These are phyloP conservation scores for Ommatoiulus sabulosus DNA, from an alignment of 2,888 invertebrate genomes.

Conservation along the genomic window DNA sequence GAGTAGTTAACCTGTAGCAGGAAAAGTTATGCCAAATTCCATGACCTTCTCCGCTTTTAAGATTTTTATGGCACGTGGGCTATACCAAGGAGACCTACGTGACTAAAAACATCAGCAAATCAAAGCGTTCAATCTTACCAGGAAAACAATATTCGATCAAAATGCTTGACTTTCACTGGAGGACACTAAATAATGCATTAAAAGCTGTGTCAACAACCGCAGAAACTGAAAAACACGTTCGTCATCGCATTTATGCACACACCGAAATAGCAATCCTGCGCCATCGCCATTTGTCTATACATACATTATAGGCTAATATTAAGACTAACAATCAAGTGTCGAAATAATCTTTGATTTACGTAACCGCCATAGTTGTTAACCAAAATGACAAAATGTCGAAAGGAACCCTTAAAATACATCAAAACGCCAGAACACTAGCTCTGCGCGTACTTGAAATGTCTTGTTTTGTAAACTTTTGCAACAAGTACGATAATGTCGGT, in stretches of 20 bases:
- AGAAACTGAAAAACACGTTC: background rate
- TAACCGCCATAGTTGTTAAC: background rate
- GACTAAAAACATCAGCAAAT: background rate
- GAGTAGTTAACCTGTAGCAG: conserved; percentile 3
- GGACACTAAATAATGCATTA: background rate
- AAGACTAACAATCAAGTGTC: background rate
- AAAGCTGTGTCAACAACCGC: background rate
- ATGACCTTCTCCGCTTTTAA: background rate
- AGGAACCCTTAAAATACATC: too few species aligned
- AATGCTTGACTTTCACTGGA: background rate
- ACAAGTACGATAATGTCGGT: too few species aligned
- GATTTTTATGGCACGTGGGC: background rate
- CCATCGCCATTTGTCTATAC: background rate
- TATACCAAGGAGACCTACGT: background rate
- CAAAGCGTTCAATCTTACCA: background rate
- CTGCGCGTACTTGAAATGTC: too few species aligned
- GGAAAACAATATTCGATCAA: background rate
- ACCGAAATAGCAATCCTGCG: background rate
- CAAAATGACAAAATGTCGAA: background rate
- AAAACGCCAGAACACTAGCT: too few species aligned
- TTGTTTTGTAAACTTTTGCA: too few species aligned
- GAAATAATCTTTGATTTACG: background rate
- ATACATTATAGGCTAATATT: background rate
- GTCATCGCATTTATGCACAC: background rate
- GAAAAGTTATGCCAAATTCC: background rate